These are phyloP conservation scores for Amblyopsis rosae DNA, from an alignment of 2,113 vertebrate genomes.

Conservation along the genomic window DNA sequence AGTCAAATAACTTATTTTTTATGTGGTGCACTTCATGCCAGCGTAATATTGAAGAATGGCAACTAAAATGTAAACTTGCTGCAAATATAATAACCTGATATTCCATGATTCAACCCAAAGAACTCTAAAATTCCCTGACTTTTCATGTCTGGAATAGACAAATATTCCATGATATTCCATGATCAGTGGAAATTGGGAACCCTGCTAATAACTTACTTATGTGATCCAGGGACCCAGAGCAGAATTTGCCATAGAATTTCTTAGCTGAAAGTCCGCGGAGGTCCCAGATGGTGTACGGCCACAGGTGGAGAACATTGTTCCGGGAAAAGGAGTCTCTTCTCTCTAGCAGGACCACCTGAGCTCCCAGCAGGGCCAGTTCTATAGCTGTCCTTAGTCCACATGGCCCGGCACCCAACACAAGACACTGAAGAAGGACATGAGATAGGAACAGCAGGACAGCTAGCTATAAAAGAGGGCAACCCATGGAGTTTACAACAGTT, in stretches of 20 bases:
- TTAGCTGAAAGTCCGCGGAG: conserved; percentile 88
- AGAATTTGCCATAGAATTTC: conserved; percentile 94
- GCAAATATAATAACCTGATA: too few species aligned
- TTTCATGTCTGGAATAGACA: too few species aligned
- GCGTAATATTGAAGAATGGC: too few species aligned
- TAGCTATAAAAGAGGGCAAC: neutral
- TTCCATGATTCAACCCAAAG: too few species aligned
- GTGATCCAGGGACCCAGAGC: conserved; percentile 88
- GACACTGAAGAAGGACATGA: conserved; percentile 75
- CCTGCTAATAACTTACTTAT: conserved; percentile 81
- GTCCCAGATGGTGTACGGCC: conserved; percentile 93
- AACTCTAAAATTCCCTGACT: too few species aligned
- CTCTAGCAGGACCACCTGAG: conserved; percentile 87
- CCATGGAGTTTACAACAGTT: neutral
- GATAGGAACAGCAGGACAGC: neutral
- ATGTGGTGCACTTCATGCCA: too few species aligned
- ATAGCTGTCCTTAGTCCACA: conserved; percentile 89
- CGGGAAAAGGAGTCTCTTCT: conserved; percentile 88
- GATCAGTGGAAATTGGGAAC: too few species aligned
- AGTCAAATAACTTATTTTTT: too few species aligned
- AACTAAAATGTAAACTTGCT: too few species aligned
- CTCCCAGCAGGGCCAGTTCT: conserved; percentile 88
- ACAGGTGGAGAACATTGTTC: conserved; percentile 96
- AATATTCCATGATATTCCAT: too few species aligned
- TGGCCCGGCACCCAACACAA: conserved; percentile 90